A percentile compares a stretch with the other conserved stretches of the same genome.
Evolutionary conservation across 2,888 invertebrate genomes (phyloP).

Genomic region (Himalopsyche kuldschensis): DNA sequence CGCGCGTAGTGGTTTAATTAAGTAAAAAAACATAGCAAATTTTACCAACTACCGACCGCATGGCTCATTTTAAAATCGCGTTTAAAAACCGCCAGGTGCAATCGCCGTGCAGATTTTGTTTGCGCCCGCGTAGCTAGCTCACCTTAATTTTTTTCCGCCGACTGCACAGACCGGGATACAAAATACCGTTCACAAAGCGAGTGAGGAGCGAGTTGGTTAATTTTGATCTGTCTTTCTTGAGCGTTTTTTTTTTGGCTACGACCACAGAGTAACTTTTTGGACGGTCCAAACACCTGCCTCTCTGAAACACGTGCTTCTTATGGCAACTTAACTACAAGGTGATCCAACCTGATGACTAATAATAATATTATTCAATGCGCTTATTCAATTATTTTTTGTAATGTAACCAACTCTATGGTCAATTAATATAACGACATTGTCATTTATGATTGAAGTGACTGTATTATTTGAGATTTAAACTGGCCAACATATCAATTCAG

Average conservation of each 20-base stretch:
- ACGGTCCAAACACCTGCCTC: constrained; percentile 18
- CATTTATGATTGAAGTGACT: no score
- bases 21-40: background rate
- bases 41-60: background rate
- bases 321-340: background rate
- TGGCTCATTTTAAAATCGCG: background rate
- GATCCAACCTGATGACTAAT: background rate
- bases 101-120: constrained; percentile 10
- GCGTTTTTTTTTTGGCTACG: constrained; percentile 16
- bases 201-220: background rate
- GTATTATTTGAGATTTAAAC: no score
- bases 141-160: background rate
- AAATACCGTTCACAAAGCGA: background rate
- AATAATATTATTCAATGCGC: background rate
- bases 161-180: background rate
- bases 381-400: no score
- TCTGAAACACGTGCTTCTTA: constrained; percentile 19
- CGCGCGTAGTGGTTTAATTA: background rate
- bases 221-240: background rate
- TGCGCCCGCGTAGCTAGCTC: background rate
- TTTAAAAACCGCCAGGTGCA: constrained; percentile 15
- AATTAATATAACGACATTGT: no score
- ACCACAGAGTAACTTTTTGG: constrained; percentile 23
- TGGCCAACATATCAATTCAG: no score
- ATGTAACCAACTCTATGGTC: no score